These are phyloP conservation scores for Kryptolebias ocellatus DNA, from an alignment of 2,797 vertebrate genomes.

Conservation along the genomic window DNA sequence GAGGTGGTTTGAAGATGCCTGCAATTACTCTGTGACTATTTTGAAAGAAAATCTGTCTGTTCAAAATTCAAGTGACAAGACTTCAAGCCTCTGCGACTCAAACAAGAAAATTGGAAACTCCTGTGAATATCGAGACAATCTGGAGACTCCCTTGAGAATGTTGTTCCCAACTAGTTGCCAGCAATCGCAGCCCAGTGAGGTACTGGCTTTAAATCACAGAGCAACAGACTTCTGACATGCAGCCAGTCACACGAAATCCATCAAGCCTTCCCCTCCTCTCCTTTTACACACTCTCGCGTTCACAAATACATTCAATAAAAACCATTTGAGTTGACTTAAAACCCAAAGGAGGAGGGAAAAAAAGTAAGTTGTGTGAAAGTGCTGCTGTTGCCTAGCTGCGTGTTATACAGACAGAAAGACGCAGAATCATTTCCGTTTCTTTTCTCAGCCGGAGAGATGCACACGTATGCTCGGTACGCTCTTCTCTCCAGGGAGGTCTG, in stretches of 20 bases:
- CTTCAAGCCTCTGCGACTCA: too few species aligned
- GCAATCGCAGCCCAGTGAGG: too few species aligned
- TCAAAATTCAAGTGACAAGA: too few species aligned
- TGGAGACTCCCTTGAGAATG: too few species aligned
- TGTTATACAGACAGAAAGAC: conserved; percentile 56
- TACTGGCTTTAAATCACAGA: conserved; percentile 35
- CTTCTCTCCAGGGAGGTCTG: conserved; percentile 71
- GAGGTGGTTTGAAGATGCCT: too few species aligned
- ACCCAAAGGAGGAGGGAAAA: conserved; percentile 27
- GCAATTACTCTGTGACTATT: too few species aligned
- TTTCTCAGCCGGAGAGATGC: conserved; percentile 42
- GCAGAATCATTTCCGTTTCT: conserved; percentile 58
- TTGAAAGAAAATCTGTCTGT: too few species aligned
- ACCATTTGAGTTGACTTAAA: conserved; percentile 60
- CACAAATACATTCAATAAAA: conserved; percentile 51
- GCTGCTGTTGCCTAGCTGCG: conserved; percentile 70
- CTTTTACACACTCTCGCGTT: conserved; percentile 16
- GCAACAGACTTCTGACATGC: conserved; percentile 42
- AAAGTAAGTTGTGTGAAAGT: conserved; percentile 57
- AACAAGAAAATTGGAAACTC: too few species aligned
- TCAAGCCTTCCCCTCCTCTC: background rate
- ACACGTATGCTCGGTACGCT: conserved; percentile 44
- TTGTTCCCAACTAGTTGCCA: too few species aligned
- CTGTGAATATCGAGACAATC: too few species aligned
- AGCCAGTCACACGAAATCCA: conserved; percentile 55